A percentile compares a stretch with the other conserved stretches of the same genome.
Evolutionary conservation across 2,888 invertebrate species (phyloP).

Genomic region (Dasysyrphus tricinctus): DNA sequence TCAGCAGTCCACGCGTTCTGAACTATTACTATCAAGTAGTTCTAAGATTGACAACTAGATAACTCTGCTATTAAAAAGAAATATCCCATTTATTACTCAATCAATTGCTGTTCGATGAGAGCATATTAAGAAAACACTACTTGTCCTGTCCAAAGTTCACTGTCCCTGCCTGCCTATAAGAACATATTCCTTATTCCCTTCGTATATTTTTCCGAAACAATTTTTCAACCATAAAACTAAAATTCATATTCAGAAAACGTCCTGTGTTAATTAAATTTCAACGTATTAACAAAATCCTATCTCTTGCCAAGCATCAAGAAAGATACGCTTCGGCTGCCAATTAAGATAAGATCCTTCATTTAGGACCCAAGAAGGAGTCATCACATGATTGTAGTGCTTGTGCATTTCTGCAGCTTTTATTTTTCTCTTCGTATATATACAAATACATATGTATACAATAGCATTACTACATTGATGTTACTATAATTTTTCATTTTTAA

Average conservation of each 20-base stretch:
- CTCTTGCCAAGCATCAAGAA: conserved; percentile 17
- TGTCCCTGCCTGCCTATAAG: conserved; percentile 22
- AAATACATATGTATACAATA: neutral
- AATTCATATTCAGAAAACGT: conserved; percentile 68
- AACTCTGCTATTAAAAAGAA: conserved; percentile 8
- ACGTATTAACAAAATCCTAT: conserved; percentile 67
- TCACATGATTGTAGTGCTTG: neutral
- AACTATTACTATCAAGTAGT: neutral
- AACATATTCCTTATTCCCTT: neutral
- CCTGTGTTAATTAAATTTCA: conserved; percentile 72
- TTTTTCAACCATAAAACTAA: neutral
- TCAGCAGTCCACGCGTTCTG: neutral
- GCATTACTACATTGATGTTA: conserved; percentile 47
- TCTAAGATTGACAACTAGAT: neutral
- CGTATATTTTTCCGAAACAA: neutral
- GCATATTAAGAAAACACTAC: conserved; percentile 20
- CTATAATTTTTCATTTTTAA: conserved; percentile 75
- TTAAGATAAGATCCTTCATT: conserved; percentile 48
- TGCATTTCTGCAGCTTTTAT: neutral
- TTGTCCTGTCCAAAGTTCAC: conserved; percentile 28
- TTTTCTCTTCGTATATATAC: neutral
- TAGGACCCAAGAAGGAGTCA: conserved; percentile 15
- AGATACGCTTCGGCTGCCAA: conserved; percentile 26
- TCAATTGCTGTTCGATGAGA: conserved; percentile 54
- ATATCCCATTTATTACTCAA: conserved; percentile 57